These are phyloP conservation scores for Mythimna pallens DNA, from an alignment of 2,888 invertebrate genomes.

Conservation along the genomic window DNA sequence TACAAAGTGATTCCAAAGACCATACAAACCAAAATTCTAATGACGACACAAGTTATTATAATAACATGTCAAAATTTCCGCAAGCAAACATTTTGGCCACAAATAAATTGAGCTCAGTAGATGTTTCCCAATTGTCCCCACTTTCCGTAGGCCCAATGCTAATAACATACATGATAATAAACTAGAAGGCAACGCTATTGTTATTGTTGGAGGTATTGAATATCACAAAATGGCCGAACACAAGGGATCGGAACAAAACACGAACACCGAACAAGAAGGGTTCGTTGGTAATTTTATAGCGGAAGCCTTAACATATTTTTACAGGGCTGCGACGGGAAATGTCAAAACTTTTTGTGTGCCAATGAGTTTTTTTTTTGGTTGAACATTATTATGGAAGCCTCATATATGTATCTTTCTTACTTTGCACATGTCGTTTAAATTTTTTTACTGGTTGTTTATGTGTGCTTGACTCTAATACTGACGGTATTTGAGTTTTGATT, in stretches of 20 bases:
- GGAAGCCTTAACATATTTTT: slow-evolving; percentile 76
- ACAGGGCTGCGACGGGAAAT: slow-evolving; percentile 65
- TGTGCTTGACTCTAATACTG: not conserved
- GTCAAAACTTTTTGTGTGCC: slow-evolving; percentile 57
- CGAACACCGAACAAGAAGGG: slow-evolving; percentile 69
- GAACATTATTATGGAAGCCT: slow-evolving; percentile 36
- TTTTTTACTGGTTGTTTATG: not conserved
- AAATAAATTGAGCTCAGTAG: slow-evolving; percentile 53
- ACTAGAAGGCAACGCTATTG: slow-evolving; percentile 70
- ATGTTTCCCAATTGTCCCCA: slow-evolving; percentile 60
- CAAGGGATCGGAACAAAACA: slow-evolving; percentile 73
- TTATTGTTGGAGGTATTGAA: slow-evolving; percentile 78
- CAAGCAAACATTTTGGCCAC: slow-evolving; percentile 36
- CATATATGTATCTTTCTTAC: slow-evolving; percentile 31
- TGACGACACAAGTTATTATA: slow-evolving; percentile 43
- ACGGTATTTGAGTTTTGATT: not conserved
- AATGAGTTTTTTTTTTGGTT: slow-evolving; percentile 32
- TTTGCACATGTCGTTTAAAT: slow-evolving; percentile 10
- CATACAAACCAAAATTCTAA: slow-evolving; percentile 32
- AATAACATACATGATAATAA: slow-evolving; percentile 76
- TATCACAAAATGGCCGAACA: slow-evolving; percentile 75
- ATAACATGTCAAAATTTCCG: slow-evolving; percentile 46
- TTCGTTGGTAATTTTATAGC: slow-evolving; percentile 74
- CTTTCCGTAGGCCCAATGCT: slow-evolving; percentile 64
- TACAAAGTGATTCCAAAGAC: slow-evolving; percentile 3